Conservation (phyloP, 2,113 vertebrate genomes). For the Sisor rabdophorus region DNA sequence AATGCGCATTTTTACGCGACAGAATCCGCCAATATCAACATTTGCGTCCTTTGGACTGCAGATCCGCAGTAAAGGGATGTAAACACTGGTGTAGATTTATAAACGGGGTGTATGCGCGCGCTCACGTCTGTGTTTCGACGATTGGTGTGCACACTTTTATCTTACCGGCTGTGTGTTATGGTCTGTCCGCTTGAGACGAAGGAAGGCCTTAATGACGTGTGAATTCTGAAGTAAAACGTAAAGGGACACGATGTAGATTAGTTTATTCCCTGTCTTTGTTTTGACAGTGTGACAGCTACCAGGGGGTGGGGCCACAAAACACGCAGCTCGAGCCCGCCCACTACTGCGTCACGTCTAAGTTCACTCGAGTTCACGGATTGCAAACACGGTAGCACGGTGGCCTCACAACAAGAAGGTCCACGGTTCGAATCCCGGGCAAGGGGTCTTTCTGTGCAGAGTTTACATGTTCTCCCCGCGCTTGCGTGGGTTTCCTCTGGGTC, state of each 20-base stretch:
- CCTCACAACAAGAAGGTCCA: too few species aligned
- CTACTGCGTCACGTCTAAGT: background rate
- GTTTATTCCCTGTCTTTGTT: constrained; percentile 70
- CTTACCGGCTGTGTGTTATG: background rate
- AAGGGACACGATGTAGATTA: constrained; percentile 26
- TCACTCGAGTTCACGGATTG: background rate
- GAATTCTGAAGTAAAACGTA: constrained; percentile 22
- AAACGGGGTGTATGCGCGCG: constrained; percentile 54
- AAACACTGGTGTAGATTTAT: constrained; percentile 54
- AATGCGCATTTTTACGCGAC: background rate
- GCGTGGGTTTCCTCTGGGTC: too few species aligned
- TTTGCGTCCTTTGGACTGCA: constrained; percentile 21
- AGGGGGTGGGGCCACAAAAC: constrained; percentile 68
- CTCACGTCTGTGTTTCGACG: constrained; percentile 27
- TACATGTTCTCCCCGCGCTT: too few species aligned
- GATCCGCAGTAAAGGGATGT: constrained; percentile 52
- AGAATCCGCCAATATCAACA: background rate
- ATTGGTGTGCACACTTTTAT: constrained; percentile 6
- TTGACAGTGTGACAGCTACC: constrained; percentile 89
- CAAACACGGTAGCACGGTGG: too few species aligned
- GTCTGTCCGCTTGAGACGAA: background rate
- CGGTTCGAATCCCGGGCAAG: too few species aligned
- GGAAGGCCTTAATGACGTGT: background rate
- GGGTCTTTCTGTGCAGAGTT: too few species aligned
- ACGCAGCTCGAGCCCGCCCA: constrained; percentile 55